Evolutionary conservation across 23 tunicate genomes (phyloP).

Genomic region (Aplidium turbinatum): DNA sequence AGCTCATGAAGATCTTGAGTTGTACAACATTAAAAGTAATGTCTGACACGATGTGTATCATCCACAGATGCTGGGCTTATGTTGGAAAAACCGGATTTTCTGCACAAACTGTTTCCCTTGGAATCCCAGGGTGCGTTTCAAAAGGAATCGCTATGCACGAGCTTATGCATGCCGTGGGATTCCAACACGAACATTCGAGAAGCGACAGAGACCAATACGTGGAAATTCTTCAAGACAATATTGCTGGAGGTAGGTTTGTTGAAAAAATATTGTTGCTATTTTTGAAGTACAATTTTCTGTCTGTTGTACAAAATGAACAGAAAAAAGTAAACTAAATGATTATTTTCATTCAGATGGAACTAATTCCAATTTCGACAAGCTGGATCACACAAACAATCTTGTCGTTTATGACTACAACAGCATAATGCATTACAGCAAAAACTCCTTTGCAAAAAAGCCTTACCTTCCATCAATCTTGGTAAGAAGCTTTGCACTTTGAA

Average conservation of each 20-base stretch:
- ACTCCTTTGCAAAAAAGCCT: constrained; percentile 69
- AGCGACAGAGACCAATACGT: constrained; percentile 97
- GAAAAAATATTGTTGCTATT: too few relatives aligned
- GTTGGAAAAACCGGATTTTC: constrained; percentile 78
- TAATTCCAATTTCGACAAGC: constrained; percentile 50
- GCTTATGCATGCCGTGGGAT: constrained; percentile 95
- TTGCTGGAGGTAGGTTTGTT: constrained; percentile 66
- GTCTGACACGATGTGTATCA: too few relatives aligned
- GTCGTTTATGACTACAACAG: constrained; percentile 98
- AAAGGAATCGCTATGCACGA: constrained; percentile 92
- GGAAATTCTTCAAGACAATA: constrained; percentile 59
- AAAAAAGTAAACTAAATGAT: too few relatives aligned
- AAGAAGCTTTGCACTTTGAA: too few relatives aligned
- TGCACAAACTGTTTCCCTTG: constrained; percentile 81
- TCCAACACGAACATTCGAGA: constrained; percentile 99
- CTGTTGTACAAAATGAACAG: too few relatives aligned
- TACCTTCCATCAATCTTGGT: constrained; percentile 95
- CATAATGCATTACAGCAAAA: constrained; percentile 93
- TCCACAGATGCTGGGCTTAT: constrained; percentile 95
- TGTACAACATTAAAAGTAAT: too few relatives aligned
- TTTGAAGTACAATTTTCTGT: too few relatives aligned
- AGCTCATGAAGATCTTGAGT: too few relatives aligned
- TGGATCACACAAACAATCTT: constrained; percentile 63
- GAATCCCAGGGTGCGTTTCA: constrained; percentile 82
- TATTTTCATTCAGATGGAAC: constrained; percentile 60